Evolutionary conservation across 2,888 invertebrate genomes (phyloP), one percentile per base, ranked within the genome.

Genomic region (Uropetala carovei): DNA sequence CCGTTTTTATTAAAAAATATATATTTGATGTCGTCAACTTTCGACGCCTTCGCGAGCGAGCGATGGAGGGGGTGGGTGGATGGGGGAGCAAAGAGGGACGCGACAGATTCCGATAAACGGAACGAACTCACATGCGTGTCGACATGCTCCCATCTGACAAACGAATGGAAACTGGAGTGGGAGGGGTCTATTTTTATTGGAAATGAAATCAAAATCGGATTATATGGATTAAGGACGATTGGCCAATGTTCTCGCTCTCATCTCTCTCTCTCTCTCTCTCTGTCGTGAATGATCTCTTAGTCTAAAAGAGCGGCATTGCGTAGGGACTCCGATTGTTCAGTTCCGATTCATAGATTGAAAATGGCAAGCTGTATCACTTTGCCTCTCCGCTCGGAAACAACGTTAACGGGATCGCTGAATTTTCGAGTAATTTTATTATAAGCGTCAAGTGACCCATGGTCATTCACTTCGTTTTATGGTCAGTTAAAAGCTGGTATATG

Each of bases 131-230:
- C 5, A 43, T 43, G 43, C 43, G 13, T 27, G 75, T 75, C 68
- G 68, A 68, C 68, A 68, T 22, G 68, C 22, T 22, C 22, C 11
- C 75, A 75, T 75, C 75, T 75, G 75, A 27, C 22, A 7, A 18
- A 64, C 64, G n/a, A 7, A 64, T 64, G 64, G 64, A 10, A 16
- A 16, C 64, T 7, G 18, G 64, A 10, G 13, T 0, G 11, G 43
- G 43, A 5, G 43, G 5, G 43, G 43, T 43, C 5, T 43, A 10
- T 75, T 75, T 75, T 27, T 27, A 22, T 75, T 75, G 75, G 75
- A 75, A 43, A 27, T 75, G 75, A 75, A 27, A 75, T 27, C 75
- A 75, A 27, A 75, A 75, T 75, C 75, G 18, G 75, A 75, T 75
- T 75, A 11, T 75, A 22, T 11, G 13, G 4, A 18, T n/a, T n/a